Evolutionary conservation across 1,140 invertebrate species (phyloP), one percentile per base, ranked within the genome.

Genomic region (Sesamia nonagrioides): DNA sequence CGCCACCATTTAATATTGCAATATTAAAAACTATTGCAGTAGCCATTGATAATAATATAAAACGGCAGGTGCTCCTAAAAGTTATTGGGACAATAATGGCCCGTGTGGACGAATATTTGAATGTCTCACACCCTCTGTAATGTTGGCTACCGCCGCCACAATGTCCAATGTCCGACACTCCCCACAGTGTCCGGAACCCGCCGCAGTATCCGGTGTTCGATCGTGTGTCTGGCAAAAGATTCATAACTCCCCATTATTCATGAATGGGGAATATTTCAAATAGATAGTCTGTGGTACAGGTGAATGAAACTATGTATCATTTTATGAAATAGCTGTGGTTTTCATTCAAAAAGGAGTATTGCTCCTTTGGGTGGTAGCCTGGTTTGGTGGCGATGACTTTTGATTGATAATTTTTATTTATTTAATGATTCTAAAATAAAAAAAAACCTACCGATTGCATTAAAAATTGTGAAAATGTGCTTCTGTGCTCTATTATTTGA

Each of bases 161-260:
- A 6, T 58, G 54, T 27, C 52, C 52, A 56, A 6, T 58, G 54
- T 27, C 52, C 17, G 52, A 45, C 42, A 54, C 52, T 21, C 52
- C 18, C 21, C 54, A 2, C 54, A 56, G 21, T 56, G 54, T 56
- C 54, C 21, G 54, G 6, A 21, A 2, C 54, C 27, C 21, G 9
- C 54, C 54, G 21, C 54, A 33, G 9, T 9, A 13, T 58, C 54
- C 54, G 54, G 21, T 13, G 11, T 58, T 58, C 21, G 27, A 15
- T 50, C 13, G 21, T 13, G 54, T 33, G 54, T 58, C 54, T 27
- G 54, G 54, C 54, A 7, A 56, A 33, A 58, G 54, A 58, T 58
- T 58, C 54, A 33, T 58, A 58, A 27, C 45, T n/a, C 13, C 21
- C 54, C 7, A 58, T 58, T 58, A 58, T 58, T 58, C 27, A 33